Conservation (phyloP, 2,888 invertebrate species). For the Mythimna ferrago region DNA sequence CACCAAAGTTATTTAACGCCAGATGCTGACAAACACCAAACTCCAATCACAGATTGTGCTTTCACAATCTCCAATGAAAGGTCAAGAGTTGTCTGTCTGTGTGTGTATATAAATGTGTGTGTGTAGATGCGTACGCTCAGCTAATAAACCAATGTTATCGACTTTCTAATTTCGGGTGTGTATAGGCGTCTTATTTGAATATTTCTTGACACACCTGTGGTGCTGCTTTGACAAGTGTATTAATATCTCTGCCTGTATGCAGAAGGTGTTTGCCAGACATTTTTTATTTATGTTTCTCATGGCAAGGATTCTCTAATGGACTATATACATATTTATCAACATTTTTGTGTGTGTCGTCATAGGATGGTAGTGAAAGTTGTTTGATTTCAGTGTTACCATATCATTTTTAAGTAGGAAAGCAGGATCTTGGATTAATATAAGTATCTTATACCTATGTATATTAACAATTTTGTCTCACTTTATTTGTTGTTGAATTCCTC, state of each 20-base stretch:
- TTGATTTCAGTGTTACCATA: neutral
- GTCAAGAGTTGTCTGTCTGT: conserved; percentile 70
- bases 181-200: conserved; percentile 58
- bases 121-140: conserved; percentile 66
- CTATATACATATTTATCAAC: conserved; percentile 2
- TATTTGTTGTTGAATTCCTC: too few species aligned
- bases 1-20: conserved; percentile 53
- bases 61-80: conserved; percentile 83
- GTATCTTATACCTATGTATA: too few species aligned
- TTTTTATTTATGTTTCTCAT: conserved; percentile 26
- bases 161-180: conserved; percentile 81
- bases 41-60: conserved; percentile 65
- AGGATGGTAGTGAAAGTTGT: conserved; percentile 1
- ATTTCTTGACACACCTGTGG: conserved; percentile 61
- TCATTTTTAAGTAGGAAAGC: too few species aligned
- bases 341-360: neutral
- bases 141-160: conserved; percentile 74
- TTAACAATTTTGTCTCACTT: too few species aligned
- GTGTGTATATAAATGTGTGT: conserved; percentile 45
- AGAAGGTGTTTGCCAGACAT: conserved; percentile 14
- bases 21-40: conserved; percentile 32
- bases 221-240: conserved; percentile 52
- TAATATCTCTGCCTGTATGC: conserved; percentile 23
- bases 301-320: conserved; percentile 5
- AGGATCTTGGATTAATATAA: too few species aligned